Evolutionary conservation across 2,113 vertebrate genomes (phyloP).

Genomic region (Oophaga pumilio): DNA sequence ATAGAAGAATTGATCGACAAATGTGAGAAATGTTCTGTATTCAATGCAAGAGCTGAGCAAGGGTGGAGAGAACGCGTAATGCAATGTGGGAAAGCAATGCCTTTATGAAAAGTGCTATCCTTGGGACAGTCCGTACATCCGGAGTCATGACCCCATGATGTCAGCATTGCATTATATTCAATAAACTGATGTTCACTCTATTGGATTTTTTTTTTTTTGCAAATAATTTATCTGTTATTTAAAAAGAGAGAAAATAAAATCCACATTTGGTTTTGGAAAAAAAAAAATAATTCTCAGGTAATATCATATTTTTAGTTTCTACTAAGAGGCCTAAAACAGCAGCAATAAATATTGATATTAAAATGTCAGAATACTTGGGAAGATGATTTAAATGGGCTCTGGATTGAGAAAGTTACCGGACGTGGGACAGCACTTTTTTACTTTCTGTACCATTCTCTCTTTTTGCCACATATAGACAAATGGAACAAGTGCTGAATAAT

Average conservation of each 20-base stretch:
- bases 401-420: neutral
- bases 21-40: neutral
- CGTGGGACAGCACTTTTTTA: no score
- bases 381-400: neutral
- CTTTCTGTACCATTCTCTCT: neutral
- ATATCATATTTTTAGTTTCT: neutral
- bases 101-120: neutral
- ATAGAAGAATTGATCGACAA: neutral
- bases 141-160: constrained; percentile 47
- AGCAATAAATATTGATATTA: neutral
- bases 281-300: neutral
- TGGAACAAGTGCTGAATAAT: neutral
- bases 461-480: neutral
- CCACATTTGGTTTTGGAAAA: neutral
- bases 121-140: constrained; percentile 12
- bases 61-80: neutral
- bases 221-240: neutral
- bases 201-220: neutral
- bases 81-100: neutral
- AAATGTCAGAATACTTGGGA: neutral
- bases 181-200: constrained; percentile 16
- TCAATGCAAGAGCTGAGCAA: neutral
- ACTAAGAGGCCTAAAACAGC: neutral
- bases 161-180: constrained; percentile 51
- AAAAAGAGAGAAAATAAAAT: neutral